A percentile compares a stretch with the other conserved stretches of the same genome.
These are phyloP conservation scores for Falco naumanni DNA, from an alignment of 2,797 vertebrate genomes.

Conservation along the genomic window DNA sequence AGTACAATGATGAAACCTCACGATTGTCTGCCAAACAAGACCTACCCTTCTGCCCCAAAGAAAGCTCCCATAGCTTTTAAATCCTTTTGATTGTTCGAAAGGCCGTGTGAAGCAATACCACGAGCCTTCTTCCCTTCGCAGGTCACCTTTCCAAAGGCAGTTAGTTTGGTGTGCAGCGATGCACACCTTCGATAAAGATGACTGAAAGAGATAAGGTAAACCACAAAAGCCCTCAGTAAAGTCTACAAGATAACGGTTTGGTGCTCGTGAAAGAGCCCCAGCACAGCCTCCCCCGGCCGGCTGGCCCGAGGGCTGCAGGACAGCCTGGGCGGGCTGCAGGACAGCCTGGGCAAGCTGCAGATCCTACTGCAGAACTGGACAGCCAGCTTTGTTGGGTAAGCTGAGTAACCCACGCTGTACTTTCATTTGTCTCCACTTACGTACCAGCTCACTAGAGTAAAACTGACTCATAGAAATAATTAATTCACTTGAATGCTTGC, in stretches of 20 bases:
- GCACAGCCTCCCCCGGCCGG: neutral
- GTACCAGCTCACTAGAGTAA: neutral
- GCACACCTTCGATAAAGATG: neutral
- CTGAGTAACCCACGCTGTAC: accelerated
- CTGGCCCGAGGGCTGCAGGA: neutral
- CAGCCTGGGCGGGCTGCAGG: neutral
- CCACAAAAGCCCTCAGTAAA: slow-evolving; percentile 24
- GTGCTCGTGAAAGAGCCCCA: neutral
- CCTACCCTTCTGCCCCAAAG: neutral
- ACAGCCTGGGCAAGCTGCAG: neutral
- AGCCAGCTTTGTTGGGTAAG: neutral
- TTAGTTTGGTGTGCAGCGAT: neutral
- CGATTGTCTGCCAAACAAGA: neutral
- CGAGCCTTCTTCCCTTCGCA: neutral
- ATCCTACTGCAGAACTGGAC: neutral
- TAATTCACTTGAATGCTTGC: neutral
- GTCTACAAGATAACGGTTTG: neutral
- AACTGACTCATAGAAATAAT: neutral
- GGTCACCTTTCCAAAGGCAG: neutral
- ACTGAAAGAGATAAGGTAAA: slow-evolving; percentile 35
- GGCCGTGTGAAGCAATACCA: neutral
- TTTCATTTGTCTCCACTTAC: neutral
- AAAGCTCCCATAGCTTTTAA: neutral
- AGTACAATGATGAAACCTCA: neutral
- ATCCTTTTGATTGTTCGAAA: neutral